Evolutionary conservation across 2,113 vertebrate species (phyloP).

Genomic region (Acanthochromis polyacanthus): DNA sequence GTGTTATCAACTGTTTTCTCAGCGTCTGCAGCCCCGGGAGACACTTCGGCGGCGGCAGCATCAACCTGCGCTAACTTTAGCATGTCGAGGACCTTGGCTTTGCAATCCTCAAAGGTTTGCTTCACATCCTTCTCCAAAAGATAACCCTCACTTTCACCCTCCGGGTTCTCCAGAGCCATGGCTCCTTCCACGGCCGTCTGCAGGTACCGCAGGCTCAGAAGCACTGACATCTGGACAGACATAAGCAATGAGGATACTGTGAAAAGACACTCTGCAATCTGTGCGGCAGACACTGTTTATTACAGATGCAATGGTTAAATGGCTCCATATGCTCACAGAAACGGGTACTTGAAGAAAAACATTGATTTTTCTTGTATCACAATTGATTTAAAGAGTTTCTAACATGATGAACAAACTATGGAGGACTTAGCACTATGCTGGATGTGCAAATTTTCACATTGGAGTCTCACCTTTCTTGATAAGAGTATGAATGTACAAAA

Average conservation of each 20-base stretch:
- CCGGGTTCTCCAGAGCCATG: slow-evolving; percentile 80
- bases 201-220: slow-evolving; percentile 87
- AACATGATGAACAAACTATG: background rate
- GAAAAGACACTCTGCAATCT: slow-evolving; percentile 11
- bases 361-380: background rate
- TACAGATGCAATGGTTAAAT: background rate
- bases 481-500: background rate
- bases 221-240: slow-evolving; percentile 80
- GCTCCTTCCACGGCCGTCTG: slow-evolving; percentile 88
- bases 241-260: slow-evolving; percentile 15
- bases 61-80: slow-evolving; percentile 77
- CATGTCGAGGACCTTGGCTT: slow-evolving; percentile 57
- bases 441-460: background rate
- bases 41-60: slow-evolving; percentile 27
- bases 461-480: background rate
- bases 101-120: slow-evolving; percentile 81
- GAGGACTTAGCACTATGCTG: background rate
- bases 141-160: slow-evolving; percentile 87
- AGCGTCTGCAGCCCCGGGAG: slow-evolving; percentile 16
- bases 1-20: slow-evolving; percentile 52
- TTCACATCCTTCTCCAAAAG: slow-evolving; percentile 86
- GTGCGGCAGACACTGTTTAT: background rate
- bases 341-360: background rate
- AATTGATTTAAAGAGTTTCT: background rate
- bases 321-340: background rate